phyloP scores from a whole-genome alignment of 2,888 invertebrate species.

The Ganaspis brasiliensis region DNA sequence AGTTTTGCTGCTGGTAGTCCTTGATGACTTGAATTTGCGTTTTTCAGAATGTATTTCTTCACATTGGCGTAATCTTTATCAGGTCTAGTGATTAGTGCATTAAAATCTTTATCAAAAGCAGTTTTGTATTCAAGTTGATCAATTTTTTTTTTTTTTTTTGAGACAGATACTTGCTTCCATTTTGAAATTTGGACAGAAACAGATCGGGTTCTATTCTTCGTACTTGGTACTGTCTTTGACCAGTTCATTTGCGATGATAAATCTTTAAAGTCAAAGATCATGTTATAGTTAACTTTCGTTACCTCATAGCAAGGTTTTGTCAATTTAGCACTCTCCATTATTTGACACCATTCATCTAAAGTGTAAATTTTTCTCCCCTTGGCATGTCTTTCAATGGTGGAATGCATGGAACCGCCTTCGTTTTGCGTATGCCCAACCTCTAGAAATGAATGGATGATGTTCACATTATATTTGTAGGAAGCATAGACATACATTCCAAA shows the following conservation, averaged over 20 bases:
- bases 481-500: constrained; percentile 61
- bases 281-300: constrained; percentile 28
- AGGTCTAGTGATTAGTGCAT: constrained; percentile 18
- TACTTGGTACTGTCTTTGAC: constrained; percentile 1
- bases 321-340: constrained; percentile 33
- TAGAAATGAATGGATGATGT: no score
- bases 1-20: no score
- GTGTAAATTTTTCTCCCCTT: constrained; percentile 51
- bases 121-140: constrained; percentile 18
- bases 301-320: constrained; percentile 43
- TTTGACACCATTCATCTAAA: constrained; percentile 30
- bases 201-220: no score
- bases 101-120: no score
- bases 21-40: background rate
- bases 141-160: background rate
- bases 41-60: no score
- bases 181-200: constrained; percentile 3
- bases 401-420: constrained; percentile 65
- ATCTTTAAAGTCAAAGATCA: constrained; percentile 47
- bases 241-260: constrained; percentile 49
- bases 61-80: constrained; percentile 2
- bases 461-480: constrained; percentile 58
- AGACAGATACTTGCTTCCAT: constrained; percentile 15
- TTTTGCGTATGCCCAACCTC: constrained; percentile 65
- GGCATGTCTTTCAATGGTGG: constrained; percentile 56